Evolutionary conservation across 2,797 vertebrate genomes (phyloP).

Genomic region (Myiotriccus ornatus): DNA sequence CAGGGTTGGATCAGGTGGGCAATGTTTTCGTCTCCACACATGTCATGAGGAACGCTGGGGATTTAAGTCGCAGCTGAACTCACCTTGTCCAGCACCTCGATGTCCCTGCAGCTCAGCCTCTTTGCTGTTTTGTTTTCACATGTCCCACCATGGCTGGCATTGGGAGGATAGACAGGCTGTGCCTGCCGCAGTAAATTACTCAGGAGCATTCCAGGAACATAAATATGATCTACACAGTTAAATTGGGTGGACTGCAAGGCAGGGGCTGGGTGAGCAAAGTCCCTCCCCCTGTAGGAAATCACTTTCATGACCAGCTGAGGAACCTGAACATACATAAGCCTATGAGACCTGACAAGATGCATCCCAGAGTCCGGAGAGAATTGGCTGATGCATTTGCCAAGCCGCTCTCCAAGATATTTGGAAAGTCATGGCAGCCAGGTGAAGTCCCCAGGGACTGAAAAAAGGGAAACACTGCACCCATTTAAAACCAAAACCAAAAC

Average conservation of each 20-base stretch:
- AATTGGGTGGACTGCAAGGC: neutral
- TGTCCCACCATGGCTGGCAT: neutral
- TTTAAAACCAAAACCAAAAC: neutral
- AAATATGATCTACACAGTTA: neutral
- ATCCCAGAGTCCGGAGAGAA: neutral
- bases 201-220: neutral
- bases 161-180: neutral
- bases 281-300: neutral
- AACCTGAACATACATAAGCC: accelerated
- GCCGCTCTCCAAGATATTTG: neutral
- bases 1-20: neutral
- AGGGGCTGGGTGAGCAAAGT: neutral
- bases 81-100: neutral
- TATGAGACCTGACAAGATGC: neutral
- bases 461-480: neutral
- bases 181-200: neutral
- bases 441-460: neutral
- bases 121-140: neutral
- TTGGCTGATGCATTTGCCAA: neutral
- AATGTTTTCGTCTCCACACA: neutral
- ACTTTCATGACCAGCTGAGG: accelerated
- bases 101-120: neutral
- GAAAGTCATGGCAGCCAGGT: neutral
- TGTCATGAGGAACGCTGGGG: neutral
- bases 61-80: neutral